These are phyloP conservation scores for Sebastes cheni DNA, from an alignment of 2,797 vertebrate species.

Conservation along the genomic window DNA sequence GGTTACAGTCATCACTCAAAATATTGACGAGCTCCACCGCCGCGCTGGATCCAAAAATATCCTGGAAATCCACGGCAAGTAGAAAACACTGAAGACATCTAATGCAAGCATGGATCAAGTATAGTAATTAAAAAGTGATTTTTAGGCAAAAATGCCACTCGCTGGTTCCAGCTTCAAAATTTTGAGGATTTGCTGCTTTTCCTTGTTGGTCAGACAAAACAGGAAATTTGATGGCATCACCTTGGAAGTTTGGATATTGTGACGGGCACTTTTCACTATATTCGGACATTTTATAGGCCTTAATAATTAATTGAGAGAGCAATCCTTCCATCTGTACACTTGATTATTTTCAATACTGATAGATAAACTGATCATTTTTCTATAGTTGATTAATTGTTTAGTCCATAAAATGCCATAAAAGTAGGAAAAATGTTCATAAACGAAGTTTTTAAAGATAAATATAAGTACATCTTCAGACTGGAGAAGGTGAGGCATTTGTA, in stretches of 20 bases:
- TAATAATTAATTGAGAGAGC: neutral
- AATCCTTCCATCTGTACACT: neutral
- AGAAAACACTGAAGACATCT: neutral
- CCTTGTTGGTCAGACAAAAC: neutral
- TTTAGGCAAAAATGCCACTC: neutral
- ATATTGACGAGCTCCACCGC: slow-evolving; percentile 94
- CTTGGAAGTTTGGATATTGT: neutral
- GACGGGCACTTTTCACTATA: neutral
- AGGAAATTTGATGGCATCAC: neutral
- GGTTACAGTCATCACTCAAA: slow-evolving; percentile 92
- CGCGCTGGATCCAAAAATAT: slow-evolving; percentile 91
- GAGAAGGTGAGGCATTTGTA: neutral
- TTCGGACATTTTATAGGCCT: neutral
- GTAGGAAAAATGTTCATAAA: neutral
- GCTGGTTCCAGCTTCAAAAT: neutral
- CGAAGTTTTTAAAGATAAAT: neutral
- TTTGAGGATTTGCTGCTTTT: neutral
- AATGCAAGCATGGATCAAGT: neutral
- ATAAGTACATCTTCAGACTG: neutral
- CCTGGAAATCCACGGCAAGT: slow-evolving; percentile 91
- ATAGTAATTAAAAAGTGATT: neutral
- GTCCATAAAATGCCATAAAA: neutral
- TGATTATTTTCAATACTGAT: neutral
- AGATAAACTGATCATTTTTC: neutral
- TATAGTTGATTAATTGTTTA: neutral